Percentiles rank a stretch among this genome's conserved stretches.
Evolutionary conservation across 1,140 invertebrate genomes (phyloP).

Genomic region (Neotoxoptera formosana): DNA sequence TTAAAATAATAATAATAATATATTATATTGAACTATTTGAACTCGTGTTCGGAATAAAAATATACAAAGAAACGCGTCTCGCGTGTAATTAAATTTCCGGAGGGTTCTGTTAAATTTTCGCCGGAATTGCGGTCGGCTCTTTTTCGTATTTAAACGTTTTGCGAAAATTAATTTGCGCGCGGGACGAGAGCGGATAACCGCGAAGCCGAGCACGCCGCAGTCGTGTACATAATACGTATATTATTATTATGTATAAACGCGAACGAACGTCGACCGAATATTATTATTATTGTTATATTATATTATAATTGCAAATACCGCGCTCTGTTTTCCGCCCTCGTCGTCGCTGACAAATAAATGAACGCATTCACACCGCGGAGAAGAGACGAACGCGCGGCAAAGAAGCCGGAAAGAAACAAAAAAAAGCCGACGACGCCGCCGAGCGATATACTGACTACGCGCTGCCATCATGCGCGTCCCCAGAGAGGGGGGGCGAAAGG

Average conservation of each 20-base stretch:
- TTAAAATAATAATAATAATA: background rate
- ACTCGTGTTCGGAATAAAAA: background rate
- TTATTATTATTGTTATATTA: no score
- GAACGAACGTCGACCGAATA: background rate
- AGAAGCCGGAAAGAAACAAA: no score
- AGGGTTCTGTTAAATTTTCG: slow-evolving; percentile 5
- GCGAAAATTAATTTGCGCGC: background rate
- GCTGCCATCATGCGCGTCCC: no score
- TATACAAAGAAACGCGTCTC: background rate
- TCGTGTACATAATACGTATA: background rate
- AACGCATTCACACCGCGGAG: background rate
- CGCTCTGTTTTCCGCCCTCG: background rate
- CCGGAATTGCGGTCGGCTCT: slow-evolving; percentile 5
- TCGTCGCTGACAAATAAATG: background rate
- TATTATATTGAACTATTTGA: slow-evolving; percentile 2
- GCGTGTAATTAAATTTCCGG: background rate
- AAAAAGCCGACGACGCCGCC: no score
- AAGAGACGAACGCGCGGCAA: no score
- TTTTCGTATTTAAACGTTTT: slow-evolving; percentile 16
- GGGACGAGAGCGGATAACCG: background rate
- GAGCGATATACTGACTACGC: no score
- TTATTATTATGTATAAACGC: background rate
- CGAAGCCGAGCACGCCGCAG: background rate
- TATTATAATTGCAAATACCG: slow-evolving; percentile 37
- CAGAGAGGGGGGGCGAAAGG: no score